Evolutionary conservation across 2,888 invertebrate species (phyloP).

Genomic region (Nesidiocoris tenuis): DNA sequence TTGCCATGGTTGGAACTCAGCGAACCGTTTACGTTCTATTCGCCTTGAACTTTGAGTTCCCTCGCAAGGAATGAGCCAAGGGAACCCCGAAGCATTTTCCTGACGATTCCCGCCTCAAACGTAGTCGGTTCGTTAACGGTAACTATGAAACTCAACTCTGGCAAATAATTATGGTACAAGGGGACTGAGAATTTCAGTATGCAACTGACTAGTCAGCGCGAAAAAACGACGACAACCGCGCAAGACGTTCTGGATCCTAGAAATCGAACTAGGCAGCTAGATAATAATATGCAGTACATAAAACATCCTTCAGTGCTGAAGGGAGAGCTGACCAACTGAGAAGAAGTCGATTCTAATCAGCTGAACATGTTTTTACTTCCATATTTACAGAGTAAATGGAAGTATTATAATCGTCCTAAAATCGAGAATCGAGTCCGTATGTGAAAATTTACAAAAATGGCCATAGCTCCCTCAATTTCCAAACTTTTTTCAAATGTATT

Average conservation of each 20-base stretch:
- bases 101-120: not conserved
- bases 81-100: not conserved
- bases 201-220: not conserved
- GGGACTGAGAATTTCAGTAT: not conserved
- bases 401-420: no score
- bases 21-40: slow-evolving; percentile 26
- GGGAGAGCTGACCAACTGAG: no score
- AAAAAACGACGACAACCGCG: not conserved
- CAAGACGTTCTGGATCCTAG: not conserved
- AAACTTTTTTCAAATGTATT: no score
- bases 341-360: no score
- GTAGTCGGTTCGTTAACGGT: not conserved
- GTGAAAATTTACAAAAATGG: no score
- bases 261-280: not conserved
- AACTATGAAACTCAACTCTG: not conserved
- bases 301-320: no score
- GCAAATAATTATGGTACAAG: no score
- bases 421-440: no score
- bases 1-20: not conserved
- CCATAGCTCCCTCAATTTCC: no score
- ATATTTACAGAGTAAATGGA: no score
- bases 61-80: not conserved
- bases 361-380: no score
- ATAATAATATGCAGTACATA: no score
- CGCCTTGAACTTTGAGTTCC: slow-evolving; percentile 29